These are phyloP conservation scores for Passer domesticus DNA, from an alignment of 2,113 vertebrate species.

Conservation along the genomic window DNA sequence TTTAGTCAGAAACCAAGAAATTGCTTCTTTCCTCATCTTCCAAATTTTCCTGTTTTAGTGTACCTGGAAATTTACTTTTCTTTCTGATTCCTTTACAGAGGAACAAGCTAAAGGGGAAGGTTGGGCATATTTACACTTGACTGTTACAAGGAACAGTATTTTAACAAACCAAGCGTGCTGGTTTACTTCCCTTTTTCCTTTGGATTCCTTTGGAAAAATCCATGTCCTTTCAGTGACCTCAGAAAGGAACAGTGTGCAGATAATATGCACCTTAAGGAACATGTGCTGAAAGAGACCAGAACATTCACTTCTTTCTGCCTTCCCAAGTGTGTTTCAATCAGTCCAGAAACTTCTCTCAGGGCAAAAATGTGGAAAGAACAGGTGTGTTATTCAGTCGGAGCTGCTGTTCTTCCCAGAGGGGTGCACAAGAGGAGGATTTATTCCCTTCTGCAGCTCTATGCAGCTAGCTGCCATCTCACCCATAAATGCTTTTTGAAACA, in stretches of 20 bases:
- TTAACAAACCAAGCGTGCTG: fast-evolving
- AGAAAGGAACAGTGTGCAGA: background rate
- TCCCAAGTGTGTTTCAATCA: background rate
- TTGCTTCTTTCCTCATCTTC: background rate
- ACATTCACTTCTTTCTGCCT: background rate
- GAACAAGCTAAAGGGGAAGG: background rate
- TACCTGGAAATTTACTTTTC: background rate
- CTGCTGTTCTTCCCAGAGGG: background rate
- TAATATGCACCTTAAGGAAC: background rate
- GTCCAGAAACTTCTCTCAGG: background rate
- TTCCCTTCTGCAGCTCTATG: background rate
- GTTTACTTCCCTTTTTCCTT: background rate
- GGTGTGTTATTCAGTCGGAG: background rate
- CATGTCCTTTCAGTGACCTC: background rate
- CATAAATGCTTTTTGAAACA: background rate
- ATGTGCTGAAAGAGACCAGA: background rate
- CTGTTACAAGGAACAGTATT: background rate
- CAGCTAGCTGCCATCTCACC: background rate
- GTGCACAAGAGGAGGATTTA: background rate
- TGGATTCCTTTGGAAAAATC: background rate
- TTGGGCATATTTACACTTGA: background rate
- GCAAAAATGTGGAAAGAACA: background rate
- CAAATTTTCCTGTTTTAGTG: background rate
- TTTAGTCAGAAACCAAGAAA: background rate
- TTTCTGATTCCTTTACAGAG: background rate